phyloP scores from a whole-genome alignment of 1,140 invertebrate genomes.

The Melipona quadrifasciata region DNA sequence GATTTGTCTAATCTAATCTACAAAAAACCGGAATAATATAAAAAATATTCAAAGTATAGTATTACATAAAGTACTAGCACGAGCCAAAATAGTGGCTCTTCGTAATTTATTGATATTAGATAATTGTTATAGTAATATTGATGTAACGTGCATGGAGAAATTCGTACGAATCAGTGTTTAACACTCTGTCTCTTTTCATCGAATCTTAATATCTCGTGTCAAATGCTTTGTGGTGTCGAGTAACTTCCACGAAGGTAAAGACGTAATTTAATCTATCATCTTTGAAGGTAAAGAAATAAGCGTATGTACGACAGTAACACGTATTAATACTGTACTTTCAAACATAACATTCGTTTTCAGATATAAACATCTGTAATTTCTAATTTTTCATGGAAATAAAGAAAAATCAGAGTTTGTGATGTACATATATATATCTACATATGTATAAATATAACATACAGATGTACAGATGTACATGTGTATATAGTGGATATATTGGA shows the following conservation, averaged over 20 bases:
- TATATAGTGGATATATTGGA: too few relatives aligned
- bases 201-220: conserved; percentile 40
- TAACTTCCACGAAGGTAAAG: conserved; percentile 26
- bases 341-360: neutral
- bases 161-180: neutral
- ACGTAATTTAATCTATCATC: conserved; percentile 40
- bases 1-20: neutral
- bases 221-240: conserved; percentile 10
- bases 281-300: conserved; percentile 37
- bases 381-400: neutral
- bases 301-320: neutral
- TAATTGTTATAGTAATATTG: neutral
- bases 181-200: conserved; percentile 33
- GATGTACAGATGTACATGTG: too few relatives aligned
- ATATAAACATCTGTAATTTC: neutral
- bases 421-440: neutral
- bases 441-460: too few relatives aligned
- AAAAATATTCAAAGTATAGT: neutral
- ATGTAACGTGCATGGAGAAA: neutral
- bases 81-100: too few relatives aligned
- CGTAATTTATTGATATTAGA: neutral
- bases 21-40: neutral
- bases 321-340: neutral
- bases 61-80: too few relatives aligned
- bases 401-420: neutral